Conservation (phyloP, 2,888 invertebrate species). For the Cyrtodaria siliqua region DNA sequence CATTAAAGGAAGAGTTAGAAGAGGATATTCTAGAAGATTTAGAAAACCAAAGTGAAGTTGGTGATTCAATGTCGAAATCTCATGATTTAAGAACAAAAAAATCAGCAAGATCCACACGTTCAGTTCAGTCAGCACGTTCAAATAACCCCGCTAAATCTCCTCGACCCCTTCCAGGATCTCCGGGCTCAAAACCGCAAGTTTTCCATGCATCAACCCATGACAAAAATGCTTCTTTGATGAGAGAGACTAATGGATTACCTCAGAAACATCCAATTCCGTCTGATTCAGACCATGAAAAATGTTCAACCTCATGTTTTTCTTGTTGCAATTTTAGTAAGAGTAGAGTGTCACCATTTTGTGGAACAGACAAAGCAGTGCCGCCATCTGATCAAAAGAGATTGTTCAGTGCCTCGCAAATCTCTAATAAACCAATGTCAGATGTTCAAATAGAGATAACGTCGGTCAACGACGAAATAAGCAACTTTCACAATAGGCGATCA, state of each 20-base stretch:
- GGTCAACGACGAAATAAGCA: constrained; percentile 19
- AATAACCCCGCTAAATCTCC: constrained; percentile 31
- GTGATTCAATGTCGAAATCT: constrained; percentile 45
- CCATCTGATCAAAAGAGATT: constrained; percentile 30
- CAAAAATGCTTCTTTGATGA: constrained; percentile 26
- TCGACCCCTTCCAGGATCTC: constrained; percentile 52
- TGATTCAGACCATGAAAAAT: constrained; percentile 30
- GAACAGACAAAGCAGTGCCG: constrained; percentile 46
- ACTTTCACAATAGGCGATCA: constrained; percentile 22
- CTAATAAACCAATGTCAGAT: constrained; percentile 48
- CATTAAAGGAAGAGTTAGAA: constrained; percentile 77
- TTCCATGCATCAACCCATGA: constrained; percentile 44
- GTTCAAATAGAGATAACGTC: constrained; percentile 59
- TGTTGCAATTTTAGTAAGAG: constrained; percentile 59
- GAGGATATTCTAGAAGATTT: constrained; percentile 74
- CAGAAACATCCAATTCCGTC: constrained; percentile 34
- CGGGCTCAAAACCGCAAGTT: constrained; percentile 41
- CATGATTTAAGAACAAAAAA: constrained; percentile 18
- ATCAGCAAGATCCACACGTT: constrained; percentile 34
- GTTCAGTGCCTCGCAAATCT: constrained; percentile 53
- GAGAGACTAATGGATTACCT: constrained; percentile 35
- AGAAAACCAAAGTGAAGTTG: constrained; percentile 67
- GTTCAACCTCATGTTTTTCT: constrained; percentile 47
- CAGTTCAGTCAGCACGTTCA: constrained; percentile 51
- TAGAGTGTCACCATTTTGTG: constrained; percentile 68